These are phyloP conservation scores for Congeria kusceri DNA, from an alignment of 2,888 invertebrate species.

Conservation along the genomic window DNA sequence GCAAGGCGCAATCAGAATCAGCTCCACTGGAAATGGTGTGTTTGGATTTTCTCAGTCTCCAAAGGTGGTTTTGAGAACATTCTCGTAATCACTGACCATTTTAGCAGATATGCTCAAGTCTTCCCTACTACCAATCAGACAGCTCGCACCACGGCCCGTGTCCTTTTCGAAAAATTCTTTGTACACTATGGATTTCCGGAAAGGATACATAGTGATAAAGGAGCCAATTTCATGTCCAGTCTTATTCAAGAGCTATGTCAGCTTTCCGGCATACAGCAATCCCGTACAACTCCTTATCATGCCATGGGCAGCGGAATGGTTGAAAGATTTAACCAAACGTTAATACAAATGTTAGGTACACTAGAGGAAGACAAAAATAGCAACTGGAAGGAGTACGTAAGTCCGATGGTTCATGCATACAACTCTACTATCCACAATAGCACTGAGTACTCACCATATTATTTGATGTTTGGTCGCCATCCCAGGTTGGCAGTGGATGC, in stretches of 20 bases:
- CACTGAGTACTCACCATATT: slow-evolving; percentile 47
- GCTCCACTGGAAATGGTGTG: neutral
- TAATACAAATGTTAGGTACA: slow-evolving; percentile 37
- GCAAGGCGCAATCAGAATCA: slow-evolving; percentile 1
- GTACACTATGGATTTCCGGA: slow-evolving; percentile 18
- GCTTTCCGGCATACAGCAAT: slow-evolving; percentile 30
- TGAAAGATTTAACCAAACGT: slow-evolving; percentile 47
- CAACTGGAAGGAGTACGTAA: slow-evolving; percentile 42
- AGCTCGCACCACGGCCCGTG: neutral
- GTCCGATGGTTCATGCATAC: slow-evolving; percentile 30
- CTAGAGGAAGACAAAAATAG: slow-evolving; percentile 27
- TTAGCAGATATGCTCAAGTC: slow-evolving; percentile 19
- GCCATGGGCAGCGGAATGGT: slow-evolving; percentile 53
- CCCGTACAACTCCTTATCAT: slow-evolving; percentile 48
- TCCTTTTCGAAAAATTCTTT: slow-evolving; percentile 9
- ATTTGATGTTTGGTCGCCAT: slow-evolving; percentile 47
- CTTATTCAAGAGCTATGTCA: slow-evolving; percentile 36
- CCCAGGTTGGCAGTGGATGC: slow-evolving; percentile 47
- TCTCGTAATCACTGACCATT: slow-evolving; percentile 45
- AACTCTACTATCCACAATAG: slow-evolving; percentile 34
- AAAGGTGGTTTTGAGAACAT: slow-evolving; percentile 1
- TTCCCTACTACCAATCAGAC: slow-evolving; percentile 7
- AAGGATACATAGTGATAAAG: slow-evolving; percentile 45
- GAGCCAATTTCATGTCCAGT: slow-evolving; percentile 25
- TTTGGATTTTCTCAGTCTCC: neutral